Conservation (phyloP, 2,888 invertebrate genomes). For the Scaptomyza caliginosa region DNA sequence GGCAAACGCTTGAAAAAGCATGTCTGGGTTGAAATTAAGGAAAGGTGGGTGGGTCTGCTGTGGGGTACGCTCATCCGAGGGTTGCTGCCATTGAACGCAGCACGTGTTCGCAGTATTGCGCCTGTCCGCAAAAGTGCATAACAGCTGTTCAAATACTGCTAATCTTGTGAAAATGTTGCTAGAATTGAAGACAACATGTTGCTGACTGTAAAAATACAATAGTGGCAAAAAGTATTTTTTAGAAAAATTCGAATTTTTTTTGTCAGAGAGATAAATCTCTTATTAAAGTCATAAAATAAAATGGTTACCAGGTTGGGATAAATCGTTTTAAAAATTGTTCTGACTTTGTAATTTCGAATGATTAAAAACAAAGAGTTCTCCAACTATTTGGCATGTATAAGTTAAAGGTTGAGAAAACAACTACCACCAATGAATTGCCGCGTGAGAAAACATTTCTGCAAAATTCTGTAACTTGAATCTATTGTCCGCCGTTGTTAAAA, state of each 20-base stretch:
- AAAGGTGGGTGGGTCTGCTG: neutral
- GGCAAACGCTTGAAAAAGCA: constrained; percentile 60
- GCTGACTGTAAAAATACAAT: neutral
- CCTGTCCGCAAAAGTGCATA: constrained; percentile 48
- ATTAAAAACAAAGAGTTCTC: constrained; percentile 42
- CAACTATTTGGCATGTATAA: constrained; percentile 1
- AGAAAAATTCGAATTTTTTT: too few relatives aligned
- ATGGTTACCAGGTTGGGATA: constrained; percentile 8
- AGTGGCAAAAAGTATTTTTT: neutral
- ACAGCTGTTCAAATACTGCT: constrained; percentile 56
- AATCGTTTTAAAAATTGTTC: constrained; percentile 35
- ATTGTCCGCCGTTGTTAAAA: constrained; percentile 17
- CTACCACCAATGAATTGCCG: constrained; percentile 42
- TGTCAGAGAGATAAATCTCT: too few relatives aligned
- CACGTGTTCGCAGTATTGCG: constrained; percentile 64
- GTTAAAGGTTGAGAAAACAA: neutral
- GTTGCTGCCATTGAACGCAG: constrained; percentile 49
- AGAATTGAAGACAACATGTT: constrained; percentile 8
- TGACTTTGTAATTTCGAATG: constrained; percentile 70
- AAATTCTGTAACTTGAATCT: constrained; percentile 17
- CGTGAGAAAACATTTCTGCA: constrained; percentile 63
- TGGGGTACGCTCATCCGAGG: constrained; percentile 24
- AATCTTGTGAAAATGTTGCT: constrained; percentile 9
- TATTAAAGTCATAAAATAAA: constrained; percentile 53
- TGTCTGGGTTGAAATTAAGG: constrained; percentile 47